Conservation (phyloP, 2,113 vertebrate species). For the Oryctolagus cuniculus region DNA sequence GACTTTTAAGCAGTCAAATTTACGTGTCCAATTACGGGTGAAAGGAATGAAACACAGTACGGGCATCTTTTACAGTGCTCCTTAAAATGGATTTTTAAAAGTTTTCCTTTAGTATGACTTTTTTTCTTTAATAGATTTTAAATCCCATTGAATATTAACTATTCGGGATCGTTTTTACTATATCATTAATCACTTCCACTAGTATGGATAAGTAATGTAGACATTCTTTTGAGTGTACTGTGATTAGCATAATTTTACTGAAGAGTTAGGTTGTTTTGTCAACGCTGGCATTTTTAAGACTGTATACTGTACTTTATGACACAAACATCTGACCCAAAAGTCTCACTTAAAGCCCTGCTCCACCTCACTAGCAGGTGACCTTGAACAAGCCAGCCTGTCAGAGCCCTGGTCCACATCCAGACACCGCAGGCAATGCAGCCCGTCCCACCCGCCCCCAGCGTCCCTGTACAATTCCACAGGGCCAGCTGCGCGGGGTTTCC, state of each 20-base stretch:
- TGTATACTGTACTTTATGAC: not conserved
- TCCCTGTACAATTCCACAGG: not conserved
- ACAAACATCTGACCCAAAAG: constrained; percentile 47
- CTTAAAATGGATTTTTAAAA: constrained; percentile 57
- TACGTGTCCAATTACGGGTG: not conserved
- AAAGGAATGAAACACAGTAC: constrained; percentile 9
- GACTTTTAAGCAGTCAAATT: constrained; percentile 32
- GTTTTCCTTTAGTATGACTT: constrained; percentile 25
- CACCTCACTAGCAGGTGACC: not conserved
- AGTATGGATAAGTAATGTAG: constrained; percentile 20
- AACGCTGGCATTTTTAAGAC: constrained; percentile 29
- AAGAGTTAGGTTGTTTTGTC: not conserved
- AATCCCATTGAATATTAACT: constrained; percentile 49
- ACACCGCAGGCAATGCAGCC: not conserved
- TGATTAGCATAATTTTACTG: constrained; percentile 53
- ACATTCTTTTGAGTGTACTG: constrained; percentile 50
- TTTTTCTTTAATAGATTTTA: not conserved
- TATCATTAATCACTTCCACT: not conserved
- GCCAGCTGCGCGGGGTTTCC: not conserved
- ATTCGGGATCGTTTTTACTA: constrained; percentile 22
- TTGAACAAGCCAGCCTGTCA: not conserved
- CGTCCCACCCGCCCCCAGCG: not conserved
- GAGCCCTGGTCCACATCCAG: not conserved
- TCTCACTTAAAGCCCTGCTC: not conserved
- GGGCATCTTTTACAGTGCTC: constrained; percentile 14